These are phyloP conservation scores for Hyperoplus lanceolatus DNA, from an alignment of 2,797 vertebrate genomes.

Conservation along the genomic window DNA sequence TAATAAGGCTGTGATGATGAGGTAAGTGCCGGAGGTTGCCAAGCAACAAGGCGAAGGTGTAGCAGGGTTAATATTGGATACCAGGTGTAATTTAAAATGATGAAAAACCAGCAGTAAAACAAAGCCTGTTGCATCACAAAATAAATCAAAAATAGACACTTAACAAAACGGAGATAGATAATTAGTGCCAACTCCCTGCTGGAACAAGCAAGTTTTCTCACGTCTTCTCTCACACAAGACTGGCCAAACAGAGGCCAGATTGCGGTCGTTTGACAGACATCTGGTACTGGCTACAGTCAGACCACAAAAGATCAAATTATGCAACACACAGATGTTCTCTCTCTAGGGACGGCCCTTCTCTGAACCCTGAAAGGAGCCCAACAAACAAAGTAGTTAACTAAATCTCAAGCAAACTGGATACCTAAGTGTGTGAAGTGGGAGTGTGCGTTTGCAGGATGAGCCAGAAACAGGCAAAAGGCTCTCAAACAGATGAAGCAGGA, in stretches of 20 bases:
- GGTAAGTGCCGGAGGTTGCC: slow-evolving; percentile 79
- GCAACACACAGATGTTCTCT: slow-evolving; percentile 14
- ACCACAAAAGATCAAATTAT: slow-evolving; percentile 18
- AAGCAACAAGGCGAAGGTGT: slow-evolving; percentile 86
- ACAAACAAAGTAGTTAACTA: slow-evolving; percentile 23
- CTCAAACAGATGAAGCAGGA: slow-evolving; percentile 74
- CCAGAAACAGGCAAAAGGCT: slow-evolving; percentile 72
- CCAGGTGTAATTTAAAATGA: slow-evolving; percentile 79
- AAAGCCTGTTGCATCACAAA: slow-evolving; percentile 38
- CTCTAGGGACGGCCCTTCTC: slow-evolving; percentile 13
- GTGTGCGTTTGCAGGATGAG: slow-evolving; percentile 44
- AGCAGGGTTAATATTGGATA: slow-evolving; percentile 84
- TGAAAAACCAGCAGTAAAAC: slow-evolving; percentile 61
- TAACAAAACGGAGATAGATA: slow-evolving; percentile 15
- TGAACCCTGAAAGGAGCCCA: slow-evolving; percentile 23
- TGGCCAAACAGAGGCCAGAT: slow-evolving; percentile 41
- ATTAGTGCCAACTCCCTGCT: not conserved
- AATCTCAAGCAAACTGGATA: slow-evolving; percentile 45
- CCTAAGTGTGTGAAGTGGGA: slow-evolving; percentile 15
- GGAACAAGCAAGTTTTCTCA: slow-evolving; percentile 1
- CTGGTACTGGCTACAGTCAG: slow-evolving; percentile 15
- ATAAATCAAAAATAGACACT: slow-evolving; percentile 28
- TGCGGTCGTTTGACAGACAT: slow-evolving; percentile 49
- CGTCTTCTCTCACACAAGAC: slow-evolving; percentile 10
- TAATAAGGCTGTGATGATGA: slow-evolving; percentile 75